Conservation (phyloP, 2,888 invertebrate species). For the Ischnus inquisitorius region DNA sequence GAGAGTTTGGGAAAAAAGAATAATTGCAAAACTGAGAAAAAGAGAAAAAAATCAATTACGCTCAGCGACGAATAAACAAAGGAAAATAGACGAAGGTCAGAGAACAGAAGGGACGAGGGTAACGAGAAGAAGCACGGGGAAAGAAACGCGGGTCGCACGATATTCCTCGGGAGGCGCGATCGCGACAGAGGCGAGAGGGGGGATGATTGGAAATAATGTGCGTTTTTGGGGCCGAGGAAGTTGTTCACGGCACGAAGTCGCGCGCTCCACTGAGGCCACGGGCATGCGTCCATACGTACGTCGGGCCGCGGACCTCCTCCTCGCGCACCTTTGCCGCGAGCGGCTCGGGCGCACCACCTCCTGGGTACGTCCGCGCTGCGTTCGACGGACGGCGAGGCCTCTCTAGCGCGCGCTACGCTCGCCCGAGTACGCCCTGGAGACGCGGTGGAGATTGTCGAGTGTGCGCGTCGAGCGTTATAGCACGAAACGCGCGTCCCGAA, state of each 20-base stretch:
- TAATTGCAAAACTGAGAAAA: neutral
- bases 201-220: constrained; percentile 60
- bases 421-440: constrained; percentile 42
- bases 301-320: constrained; percentile 71
- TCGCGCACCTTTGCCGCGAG: constrained; percentile 71
- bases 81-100: neutral
- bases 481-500: neutral
- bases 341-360: constrained; percentile 45
- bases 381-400: constrained; percentile 7
- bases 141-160: constrained; percentile 37
- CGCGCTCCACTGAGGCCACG: constrained; percentile 79
- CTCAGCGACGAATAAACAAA: neutral
- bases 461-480: constrained; percentile 32
- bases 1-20: neutral
- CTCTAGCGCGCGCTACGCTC: neutral
- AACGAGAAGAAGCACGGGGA: constrained; percentile 5
- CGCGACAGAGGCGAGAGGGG: constrained; percentile 49
- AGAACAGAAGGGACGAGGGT: neutral
- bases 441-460: constrained; percentile 39
- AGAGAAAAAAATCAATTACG: neutral
- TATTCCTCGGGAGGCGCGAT: constrained; percentile 61
- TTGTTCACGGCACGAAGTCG: constrained; percentile 79
- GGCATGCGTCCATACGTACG: constrained; percentile 74
- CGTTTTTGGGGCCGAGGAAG: constrained; percentile 42
- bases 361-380: constrained; percentile 47